phyloP scores from a whole-genome alignment of 2,888 invertebrate species.

The Drosophila hamatofila region DNA sequence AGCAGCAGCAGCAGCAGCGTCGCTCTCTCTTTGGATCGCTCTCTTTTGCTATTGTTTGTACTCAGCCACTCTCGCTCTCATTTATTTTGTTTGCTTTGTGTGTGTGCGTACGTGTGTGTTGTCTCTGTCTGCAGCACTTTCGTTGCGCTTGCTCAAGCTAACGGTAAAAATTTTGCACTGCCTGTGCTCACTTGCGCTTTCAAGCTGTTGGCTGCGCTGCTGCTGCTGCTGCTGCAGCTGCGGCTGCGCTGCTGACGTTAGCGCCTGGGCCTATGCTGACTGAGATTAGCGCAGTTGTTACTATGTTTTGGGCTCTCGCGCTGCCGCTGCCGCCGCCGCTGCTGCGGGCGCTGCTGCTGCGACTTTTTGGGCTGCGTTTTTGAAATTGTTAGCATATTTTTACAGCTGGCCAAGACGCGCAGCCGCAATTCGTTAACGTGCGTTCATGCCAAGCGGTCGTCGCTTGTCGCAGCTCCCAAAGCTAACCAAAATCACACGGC shows the following conservation, averaged over 20 bases:
- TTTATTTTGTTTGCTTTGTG: constrained; percentile 37
- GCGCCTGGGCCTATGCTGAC: constrained; percentile 33
- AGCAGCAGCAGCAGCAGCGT: not conserved
- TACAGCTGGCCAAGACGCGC: constrained; percentile 83
- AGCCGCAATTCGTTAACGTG: constrained; percentile 83
- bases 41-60: constrained; percentile 11
- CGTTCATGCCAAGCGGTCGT: constrained; percentile 82
- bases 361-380: constrained; percentile 75
- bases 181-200: constrained; percentile 56
- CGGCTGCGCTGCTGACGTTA: constrained; percentile 10
- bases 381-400: constrained; percentile 83
- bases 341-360: constrained; percentile 18
- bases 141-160: constrained; percentile 55
- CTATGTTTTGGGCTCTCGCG: constrained; percentile 40
- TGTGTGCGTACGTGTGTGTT: not conserved
- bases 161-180: constrained; percentile 69
- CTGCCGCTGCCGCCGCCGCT: constrained; percentile 21
- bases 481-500: constrained; percentile 13
- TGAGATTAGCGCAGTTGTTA: constrained; percentile 41
- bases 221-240: not conserved
- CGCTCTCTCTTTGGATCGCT: constrained; percentile 22
- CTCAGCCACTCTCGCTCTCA: constrained; percentile 29
- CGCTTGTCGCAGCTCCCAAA: constrained; percentile 71
- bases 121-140: constrained; percentile 51
- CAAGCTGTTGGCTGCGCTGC: constrained; percentile 17